Conservation (phyloP, 1,140 invertebrate genomes). For the Panulirus ornatus region DNA sequence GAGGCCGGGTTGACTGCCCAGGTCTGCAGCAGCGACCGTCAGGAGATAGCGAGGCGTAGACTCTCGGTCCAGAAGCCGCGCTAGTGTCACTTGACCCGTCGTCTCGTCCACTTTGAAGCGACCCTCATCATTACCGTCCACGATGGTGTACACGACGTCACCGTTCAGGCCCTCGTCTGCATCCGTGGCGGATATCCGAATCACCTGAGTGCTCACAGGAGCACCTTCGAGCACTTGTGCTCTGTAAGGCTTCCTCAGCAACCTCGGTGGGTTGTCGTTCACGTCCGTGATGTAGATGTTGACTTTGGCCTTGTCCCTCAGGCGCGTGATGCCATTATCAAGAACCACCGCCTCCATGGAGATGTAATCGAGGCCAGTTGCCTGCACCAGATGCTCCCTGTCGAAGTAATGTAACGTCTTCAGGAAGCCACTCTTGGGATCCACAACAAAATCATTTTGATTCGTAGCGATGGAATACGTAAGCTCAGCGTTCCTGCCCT, state of each 20-base stretch:
- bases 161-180: slow-evolving; percentile 94
- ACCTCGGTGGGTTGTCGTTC: slow-evolving; percentile 94
- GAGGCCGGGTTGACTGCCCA: slow-evolving; percentile 83
- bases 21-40: slow-evolving; percentile 89
- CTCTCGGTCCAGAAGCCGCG: slow-evolving; percentile 90
- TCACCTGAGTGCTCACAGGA: slow-evolving; percentile 86
- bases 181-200: slow-evolving; percentile 91
- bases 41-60: slow-evolving; percentile 87
- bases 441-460: slow-evolving; percentile 91
- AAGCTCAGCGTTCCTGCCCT: slow-evolving; percentile 93
- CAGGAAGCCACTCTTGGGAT: slow-evolving; percentile 94
- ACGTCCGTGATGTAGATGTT: slow-evolving; percentile 92
- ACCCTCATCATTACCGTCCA: slow-evolving; percentile 88
- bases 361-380: slow-evolving; percentile 87
- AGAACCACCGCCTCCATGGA: slow-evolving; percentile 90
- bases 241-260: slow-evolving; percentile 88
- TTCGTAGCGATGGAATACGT: slow-evolving; percentile 86
- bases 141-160: slow-evolving; percentile 91
- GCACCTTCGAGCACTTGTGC: slow-evolving; percentile 92
- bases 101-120: slow-evolving; percentile 91
- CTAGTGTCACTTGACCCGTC: slow-evolving; percentile 90
- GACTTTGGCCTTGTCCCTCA: slow-evolving; percentile 92
- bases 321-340: slow-evolving; percentile 89
- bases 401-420: slow-evolving; percentile 91
- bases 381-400: slow-evolving; percentile 88